phyloP scores from a whole-genome alignment of 2,797 vertebrate species.

The Thamnophis elegans region DNA sequence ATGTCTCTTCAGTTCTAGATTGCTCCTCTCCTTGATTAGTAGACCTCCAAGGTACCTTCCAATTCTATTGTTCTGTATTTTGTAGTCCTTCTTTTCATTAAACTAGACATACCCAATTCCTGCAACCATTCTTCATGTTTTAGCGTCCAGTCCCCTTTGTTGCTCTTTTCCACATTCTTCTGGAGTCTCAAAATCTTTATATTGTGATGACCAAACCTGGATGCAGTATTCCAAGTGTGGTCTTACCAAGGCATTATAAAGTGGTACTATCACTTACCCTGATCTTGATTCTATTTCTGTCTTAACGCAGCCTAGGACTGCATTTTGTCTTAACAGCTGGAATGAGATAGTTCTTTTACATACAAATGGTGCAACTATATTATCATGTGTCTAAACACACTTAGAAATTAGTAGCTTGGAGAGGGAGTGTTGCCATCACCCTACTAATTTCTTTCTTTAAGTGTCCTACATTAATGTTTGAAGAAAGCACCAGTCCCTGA shows the following conservation, averaged over 20 bases:
- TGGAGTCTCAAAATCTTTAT: background rate
- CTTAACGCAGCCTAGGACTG: background rate
- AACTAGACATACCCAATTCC: background rate
- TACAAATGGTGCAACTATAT: background rate
- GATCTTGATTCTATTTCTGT: background rate
- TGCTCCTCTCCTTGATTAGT: background rate
- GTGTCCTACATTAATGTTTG: background rate
- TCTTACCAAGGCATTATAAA: background rate
- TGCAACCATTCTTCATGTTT: background rate
- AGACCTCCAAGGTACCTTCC: too few species aligned
- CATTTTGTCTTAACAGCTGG: background rate
- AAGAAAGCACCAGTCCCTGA: background rate
- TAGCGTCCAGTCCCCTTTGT: background rate
- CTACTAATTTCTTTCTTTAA: background rate
- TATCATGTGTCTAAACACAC: background rate
- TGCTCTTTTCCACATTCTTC: background rate
- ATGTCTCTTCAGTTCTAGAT: background rate
- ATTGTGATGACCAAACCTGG: background rate
- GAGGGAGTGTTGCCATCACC: background rate
- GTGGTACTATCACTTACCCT: background rate
- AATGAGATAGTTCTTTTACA: background rate
- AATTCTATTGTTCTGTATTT: too few species aligned
- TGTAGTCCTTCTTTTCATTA: background rate
- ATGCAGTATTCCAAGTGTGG: background rate
- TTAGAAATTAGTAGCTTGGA: background rate